These are phyloP conservation scores for Decapterus maruadsi DNA, from an alignment of 2,797 vertebrate genomes.

Conservation along the genomic window DNA sequence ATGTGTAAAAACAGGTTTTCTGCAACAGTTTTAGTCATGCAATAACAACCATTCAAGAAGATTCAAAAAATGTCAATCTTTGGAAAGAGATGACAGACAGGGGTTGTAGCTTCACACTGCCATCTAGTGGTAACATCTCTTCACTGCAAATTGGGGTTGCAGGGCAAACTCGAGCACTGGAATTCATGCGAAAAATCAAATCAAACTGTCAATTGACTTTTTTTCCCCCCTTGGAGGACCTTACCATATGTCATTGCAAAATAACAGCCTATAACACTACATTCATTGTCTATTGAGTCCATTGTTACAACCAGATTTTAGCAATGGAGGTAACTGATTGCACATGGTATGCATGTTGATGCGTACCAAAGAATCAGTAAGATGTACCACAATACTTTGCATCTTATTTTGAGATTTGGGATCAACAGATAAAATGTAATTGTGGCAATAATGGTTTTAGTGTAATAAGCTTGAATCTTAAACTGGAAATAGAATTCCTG, in stretches of 20 bases:
- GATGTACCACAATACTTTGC: neutral
- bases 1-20: neutral
- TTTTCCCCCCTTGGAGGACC: neutral
- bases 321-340: neutral
- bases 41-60: neutral
- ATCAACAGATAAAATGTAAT: neutral
- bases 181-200: neutral
- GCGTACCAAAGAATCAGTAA: neutral
- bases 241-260: neutral
- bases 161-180: too few relatives aligned
- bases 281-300: neutral
- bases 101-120: slow-evolving; percentile 20
- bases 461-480: neutral
- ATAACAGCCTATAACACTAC: too few relatives aligned
- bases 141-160: neutral
- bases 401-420: neutral
- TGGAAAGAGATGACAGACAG: neutral
- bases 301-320: neutral
- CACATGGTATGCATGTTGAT: neutral
- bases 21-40: neutral
- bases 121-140: slow-evolving; percentile 65
- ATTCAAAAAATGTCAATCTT: neutral
- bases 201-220: neutral
- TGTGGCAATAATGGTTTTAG: neutral
- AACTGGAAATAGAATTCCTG: neutral